Base-by-base conservation (phyloP, 2,888 invertebrate genomes). In the Tiliacea citrago region DNA sequence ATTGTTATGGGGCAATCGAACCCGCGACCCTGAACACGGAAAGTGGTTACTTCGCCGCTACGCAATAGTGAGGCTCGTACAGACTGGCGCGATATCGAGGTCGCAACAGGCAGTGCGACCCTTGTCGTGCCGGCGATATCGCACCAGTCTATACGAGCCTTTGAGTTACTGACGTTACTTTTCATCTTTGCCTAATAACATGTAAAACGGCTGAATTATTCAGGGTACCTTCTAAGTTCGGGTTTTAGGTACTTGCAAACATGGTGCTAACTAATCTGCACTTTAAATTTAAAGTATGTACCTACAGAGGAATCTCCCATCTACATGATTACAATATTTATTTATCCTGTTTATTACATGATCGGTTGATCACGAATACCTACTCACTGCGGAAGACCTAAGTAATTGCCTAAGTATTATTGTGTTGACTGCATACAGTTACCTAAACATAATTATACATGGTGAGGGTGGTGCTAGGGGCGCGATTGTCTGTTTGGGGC, bases 331-430 rank as follows among this genome's bases (percentile, higher is more conserved):
- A 63, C 21, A 53, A 18, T 67, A 55, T 69, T 77, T 67, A 55
- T 69, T 77, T 81, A 77, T 68, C 81, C 83, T 69, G 72, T 70
- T 69, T 60, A 49, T 75, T 68, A 58, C n/a, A 71, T 61, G 66
- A 55, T 29, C 29, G 3, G 3, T 29, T 29, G 29, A 29, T 60
- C 69, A 73, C 55, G 69, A 73, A 62, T 60, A 62, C 29, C 29
- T 29, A 29, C 6, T 65, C 6, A 42, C n/a, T 42, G 58, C 18
- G 24, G 57, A 39, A 18, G 29, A 66, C 21, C 42, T 60, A 45
- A 60, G 61, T 61, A 68, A 39, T 18, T 24, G 61, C 21, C 42
- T 60, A 45, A 60, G 61, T 61, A 68, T 60, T 65, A 65, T 57
- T 61, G 24, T 68, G 18, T 45, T 77, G 35, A 67, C 53, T 68